Evolutionary conservation across 2,797 vertebrate species (phyloP), one percentile per base, ranked within the genome.

Genomic region (Myotis vivesi): DNA sequence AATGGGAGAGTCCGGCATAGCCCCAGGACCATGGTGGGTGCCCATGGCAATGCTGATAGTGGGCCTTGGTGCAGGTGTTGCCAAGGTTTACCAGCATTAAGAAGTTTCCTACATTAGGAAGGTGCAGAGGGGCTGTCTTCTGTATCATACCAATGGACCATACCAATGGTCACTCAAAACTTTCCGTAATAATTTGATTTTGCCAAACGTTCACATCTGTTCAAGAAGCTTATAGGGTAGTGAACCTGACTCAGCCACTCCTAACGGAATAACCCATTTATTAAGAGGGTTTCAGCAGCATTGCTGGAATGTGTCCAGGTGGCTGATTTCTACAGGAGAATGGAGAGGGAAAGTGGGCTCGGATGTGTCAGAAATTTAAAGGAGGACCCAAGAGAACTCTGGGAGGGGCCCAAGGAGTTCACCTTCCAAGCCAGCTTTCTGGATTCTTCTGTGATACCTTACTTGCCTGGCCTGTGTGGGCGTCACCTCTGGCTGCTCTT

Each of bases 21-120:
- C 0, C 0, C n/a, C 1, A 8, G n/a, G 22, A 15, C 22, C 41
- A 0, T 0, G 41, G n/a, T 5, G 20, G 8, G 9, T n/a, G 19
- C 28, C 2, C 5, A 49, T 0, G 17, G 19, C 8, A 6, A 20
- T 12, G 62, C n/a, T 4, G 3, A 8, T 0, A 1, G 33, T 4
- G 22, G 80, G 38, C 22, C n/a, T 11, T 5, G 30, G 81, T 3
- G 3, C 25, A 19, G 44, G 30, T 0, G 2, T 41, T 1, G 4
- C 33, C 73, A 16, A 44, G 51, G 36, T 41, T 8, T 6, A 11
- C 19, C 0, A 8, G 51, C 23, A 22, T 8, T 15, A 25, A 33
- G 33, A 59, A 10, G 53, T 30, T 16, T 53, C 72, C 28, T 44
- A 12, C 5, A 0, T 5, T 9, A 22, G 44, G 64, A n/a, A 44